Base-by-base conservation (phyloP, 2,888 invertebrate species). In the Pharmacophagus antenor region DNA sequence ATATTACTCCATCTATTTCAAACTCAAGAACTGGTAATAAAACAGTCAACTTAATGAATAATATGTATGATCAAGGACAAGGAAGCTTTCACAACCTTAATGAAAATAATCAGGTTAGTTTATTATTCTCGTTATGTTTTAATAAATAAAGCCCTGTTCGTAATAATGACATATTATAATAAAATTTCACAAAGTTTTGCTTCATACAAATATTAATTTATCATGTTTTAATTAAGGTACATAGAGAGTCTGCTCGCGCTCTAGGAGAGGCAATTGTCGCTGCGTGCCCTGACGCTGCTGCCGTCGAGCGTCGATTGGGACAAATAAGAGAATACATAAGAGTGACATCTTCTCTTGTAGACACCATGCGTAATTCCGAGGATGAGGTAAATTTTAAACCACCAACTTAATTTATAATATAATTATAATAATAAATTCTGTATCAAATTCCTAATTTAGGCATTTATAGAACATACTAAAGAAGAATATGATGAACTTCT, bases 261-360 rank as follows among this genome's bases (percentile, higher is more conserved):
- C 67, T 88, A 37, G 91, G 90, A 18, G 90, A 90, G 67, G 90
- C 87, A 12, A 85, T 90, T 64, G 90, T 89, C 4, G 87, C 88
- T 8, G 85, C 90, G 0, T 91, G 90, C 62, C 94, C 94, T 6
- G 94, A 94, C 67, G 92, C 94, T 54, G 92, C 92, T 21, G 93
- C 94, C 56, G 94, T 95, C 44, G 94, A 95, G 71, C 92, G 93
- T 31, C 92, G 94, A 51, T 85, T 95, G 18, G 93, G 93, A 62
- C 94, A 95, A 81, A 95, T 95, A 65, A 85, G 94, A 52, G 95
- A 95, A 73, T 95, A 95, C 74, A 94, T 95, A 63, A 91, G 93
- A 71, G 93, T 94, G 41, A 95, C 94, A 5, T 92, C 94, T 23
- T 92, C 93, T 1, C 90, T 95, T 65, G 94, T 95, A 78, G 93